Evolutionary conservation across 1,140 invertebrate species (phyloP), one percentile per base, ranked within the genome.

Genomic region (Notospermus geniculatus): DNA sequence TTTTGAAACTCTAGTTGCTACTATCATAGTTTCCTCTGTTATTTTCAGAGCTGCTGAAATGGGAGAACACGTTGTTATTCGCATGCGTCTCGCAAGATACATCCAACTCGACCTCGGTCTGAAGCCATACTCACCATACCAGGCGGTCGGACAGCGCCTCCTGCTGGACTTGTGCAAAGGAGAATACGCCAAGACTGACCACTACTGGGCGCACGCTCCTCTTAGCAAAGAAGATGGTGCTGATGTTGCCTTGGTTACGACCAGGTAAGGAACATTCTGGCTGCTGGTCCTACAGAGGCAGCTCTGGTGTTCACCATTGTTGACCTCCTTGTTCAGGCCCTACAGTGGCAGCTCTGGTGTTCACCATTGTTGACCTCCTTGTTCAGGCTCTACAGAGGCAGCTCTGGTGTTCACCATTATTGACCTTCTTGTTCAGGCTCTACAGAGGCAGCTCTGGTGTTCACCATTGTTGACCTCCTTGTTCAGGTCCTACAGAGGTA

Each of bases 1-100:
- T n/a, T n/a, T n/a, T n/a, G n/a, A n/a, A n/a, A n/a, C n/a, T n/a
- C n/a, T n/a, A n/a, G n/a, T n/a, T n/a, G n/a, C n/a, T n/a, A n/a
- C n/a, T n/a, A n/a, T n/a, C 62, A 57, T 80, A 36, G 4, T 36
- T 7, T 36, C 32, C 32, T 36, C 15, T 36, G 32, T 29, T 72
- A 62, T 57, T 80, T 79, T 52, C 63, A 87, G 86, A 71, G 86
- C 88, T 63, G 84, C 86, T 64, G 87, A 89, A 76, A 83, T 88
- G 71, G 88, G 88, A 53, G 86, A 88, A 73, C 87, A 87, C 62
- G 86, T 80, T 32, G 70, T 86, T 43, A 83, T 87, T 15, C 84
- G 88, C 65, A 83, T 87, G 59, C 83, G 90, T 43, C 79, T 91
- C 52, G 89, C 89, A 0, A 81, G 90, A 67, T 88, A 88, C 69